Evolutionary conservation across 2,888 invertebrate species (phyloP), one percentile per base, ranked within the genome.

Genomic region (Latrodectus hesperus): DNA sequence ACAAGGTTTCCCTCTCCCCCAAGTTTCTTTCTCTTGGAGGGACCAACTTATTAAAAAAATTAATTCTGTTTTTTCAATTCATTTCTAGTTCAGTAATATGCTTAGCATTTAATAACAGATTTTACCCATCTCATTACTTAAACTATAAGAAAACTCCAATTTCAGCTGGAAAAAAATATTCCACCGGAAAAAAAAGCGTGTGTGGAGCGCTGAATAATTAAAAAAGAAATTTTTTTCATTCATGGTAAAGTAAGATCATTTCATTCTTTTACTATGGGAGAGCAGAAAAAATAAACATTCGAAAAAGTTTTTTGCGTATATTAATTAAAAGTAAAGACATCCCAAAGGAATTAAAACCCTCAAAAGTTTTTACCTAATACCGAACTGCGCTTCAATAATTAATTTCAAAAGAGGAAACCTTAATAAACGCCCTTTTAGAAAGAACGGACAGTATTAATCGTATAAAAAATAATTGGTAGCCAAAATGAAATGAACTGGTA

Each of bases 321-420:
- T 85, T 85, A 85, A 85, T 85, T 85, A 85, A 85, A 85, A 85
- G 85, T 85, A 85, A 85, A 85, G 85, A 85, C 85, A 85, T 85
- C 85, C 79, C n/a, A 79, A 85, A 72, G 85, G 79, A 85, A 79
- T 85, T 79, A 85, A 71, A 60, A 17, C 70, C 74, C 84, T 60
- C 68, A 80, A 79, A 79, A 80, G 74, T 79, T 85, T 79, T 79
- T 80, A 53, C 74, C 64, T 52, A 79, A 79, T 73, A 55, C 14
- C 67, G 79, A 67, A 70, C 79, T 85, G 68, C 73, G 79, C 85
- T 70, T 85, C 85, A 85, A 85, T 85, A 85, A 85, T 85, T 85
- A 85, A 85, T 85, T 80, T 70, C 75, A 79, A 64, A 72, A 75
- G 74, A 75, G 72, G 79, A 64, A 73, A 49, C 85, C 64, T 85